Conservation (phyloP, 2,113 vertebrate species). For the Amblyornis subalaris region DNA sequence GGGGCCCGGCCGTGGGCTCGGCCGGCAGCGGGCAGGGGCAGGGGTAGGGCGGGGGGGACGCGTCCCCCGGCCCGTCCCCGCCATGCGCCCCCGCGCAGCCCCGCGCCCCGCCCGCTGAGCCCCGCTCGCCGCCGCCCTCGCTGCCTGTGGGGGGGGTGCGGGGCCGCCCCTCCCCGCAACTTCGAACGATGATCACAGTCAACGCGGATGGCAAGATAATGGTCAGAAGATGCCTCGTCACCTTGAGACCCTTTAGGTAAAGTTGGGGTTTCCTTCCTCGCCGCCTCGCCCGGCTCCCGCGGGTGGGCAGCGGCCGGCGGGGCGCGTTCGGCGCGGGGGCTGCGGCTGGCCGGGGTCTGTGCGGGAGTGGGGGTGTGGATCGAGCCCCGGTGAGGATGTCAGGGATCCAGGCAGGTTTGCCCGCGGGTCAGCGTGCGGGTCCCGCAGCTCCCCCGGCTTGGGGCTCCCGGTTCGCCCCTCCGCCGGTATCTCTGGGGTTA, state of each 20-base stretch:
- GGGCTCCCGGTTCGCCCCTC: accelerated
- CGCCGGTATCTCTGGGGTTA: neutral
- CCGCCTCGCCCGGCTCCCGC: neutral
- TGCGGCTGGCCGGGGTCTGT: neutral
- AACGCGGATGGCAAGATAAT: constrained; percentile 88
- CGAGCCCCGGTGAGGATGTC: neutral
- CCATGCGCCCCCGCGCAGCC: constrained; percentile 10
- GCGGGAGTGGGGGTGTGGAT: accelerated
- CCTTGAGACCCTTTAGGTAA: constrained; percentile 97
- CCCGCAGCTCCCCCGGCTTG: neutral
- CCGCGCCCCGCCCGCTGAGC: neutral
- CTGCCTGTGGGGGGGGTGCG: neutral
- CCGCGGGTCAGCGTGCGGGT: neutral
- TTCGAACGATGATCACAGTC: constrained; percentile 77
- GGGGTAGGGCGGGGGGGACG: neutral
- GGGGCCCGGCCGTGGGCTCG: neutral
- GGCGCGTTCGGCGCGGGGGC: neutral
- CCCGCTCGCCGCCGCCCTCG: neutral
- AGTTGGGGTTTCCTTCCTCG: neutral
- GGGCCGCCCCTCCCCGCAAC: constrained; percentile 15
- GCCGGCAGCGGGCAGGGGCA: neutral
- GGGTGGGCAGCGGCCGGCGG: neutral
- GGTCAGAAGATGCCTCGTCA: constrained; percentile 94
- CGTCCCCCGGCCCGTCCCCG: neutral
- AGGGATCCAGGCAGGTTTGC: neutral